Percentiles rank a stretch among this genome's conserved stretches.
phyloP scores from a whole-genome alignment of 2,113 vertebrate species.

The Oreochromis niloticus region DNA sequence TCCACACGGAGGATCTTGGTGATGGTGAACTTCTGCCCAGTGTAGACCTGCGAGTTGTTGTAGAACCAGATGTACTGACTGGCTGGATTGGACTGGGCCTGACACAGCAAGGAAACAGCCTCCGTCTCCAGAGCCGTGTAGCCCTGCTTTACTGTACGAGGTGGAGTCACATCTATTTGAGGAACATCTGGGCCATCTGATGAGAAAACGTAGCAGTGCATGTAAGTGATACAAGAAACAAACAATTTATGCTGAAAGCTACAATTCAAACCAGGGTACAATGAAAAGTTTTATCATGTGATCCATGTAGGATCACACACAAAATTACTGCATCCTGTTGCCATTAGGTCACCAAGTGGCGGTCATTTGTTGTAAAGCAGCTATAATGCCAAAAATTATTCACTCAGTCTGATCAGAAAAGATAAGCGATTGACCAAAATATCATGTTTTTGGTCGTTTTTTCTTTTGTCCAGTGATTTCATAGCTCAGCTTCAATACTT shows the following conservation, averaged over 20 bases:
- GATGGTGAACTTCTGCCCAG: constrained; percentile 76
- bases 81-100: constrained; percentile 81
- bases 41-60: constrained; percentile 80
- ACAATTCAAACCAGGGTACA: not conserved
- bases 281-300: not conserved
- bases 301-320: not conserved
- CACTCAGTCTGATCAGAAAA: not conserved
- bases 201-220: not conserved
- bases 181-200: constrained; percentile 83
- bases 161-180: constrained; percentile 78
- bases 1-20: constrained; percentile 74
- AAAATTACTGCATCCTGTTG: not conserved
- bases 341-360: not conserved
- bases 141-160: constrained; percentile 69
- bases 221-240: not conserved
- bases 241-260: not conserved
- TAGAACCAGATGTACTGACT: constrained; percentile 86
- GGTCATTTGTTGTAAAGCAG: not conserved
- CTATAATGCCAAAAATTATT: not conserved
- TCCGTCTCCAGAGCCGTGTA: constrained; percentile 81
- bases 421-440: not conserved
- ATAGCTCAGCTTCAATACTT: constrained; percentile 56
- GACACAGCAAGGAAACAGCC: constrained; percentile 82
- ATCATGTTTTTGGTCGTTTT: not conserved
- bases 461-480: not conserved